Evolutionary conservation across 1,140 invertebrate species (phyloP).

Genomic region (Drosophila obscura): DNA sequence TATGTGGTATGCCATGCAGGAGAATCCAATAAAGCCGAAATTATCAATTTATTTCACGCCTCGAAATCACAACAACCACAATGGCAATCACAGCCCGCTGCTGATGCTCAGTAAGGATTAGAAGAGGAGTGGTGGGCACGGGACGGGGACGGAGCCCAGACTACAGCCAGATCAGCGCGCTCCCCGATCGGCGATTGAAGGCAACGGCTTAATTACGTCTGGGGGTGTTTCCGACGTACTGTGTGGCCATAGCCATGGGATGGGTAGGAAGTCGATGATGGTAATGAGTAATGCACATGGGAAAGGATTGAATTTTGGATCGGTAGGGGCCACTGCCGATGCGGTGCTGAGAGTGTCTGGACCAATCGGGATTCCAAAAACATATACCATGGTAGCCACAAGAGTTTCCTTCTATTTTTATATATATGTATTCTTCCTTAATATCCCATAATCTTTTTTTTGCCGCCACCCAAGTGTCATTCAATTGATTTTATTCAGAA

Average conservation of each 20-base stretch:
- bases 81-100: background rate
- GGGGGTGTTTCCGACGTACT: constrained; percentile 26
- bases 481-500: background rate
- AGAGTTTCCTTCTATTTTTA: too few species aligned
- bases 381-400: too few species aligned
- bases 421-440: too few species aligned
- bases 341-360: too few species aligned
- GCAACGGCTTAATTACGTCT: constrained; percentile 73
- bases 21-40: constrained; percentile 80
- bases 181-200: constrained; percentile 36
- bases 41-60: constrained; percentile 83
- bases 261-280: constrained; percentile 41
- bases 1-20: constrained; percentile 42
- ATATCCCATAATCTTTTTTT: too few species aligned
- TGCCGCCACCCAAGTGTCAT: too few species aligned
- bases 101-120: constrained; percentile 4
- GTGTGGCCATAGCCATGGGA: constrained; percentile 17
- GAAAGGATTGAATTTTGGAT: constrained; percentile 1
- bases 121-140: background rate
- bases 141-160: background rate
- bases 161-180: background rate
- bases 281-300: constrained; percentile 30
- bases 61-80: constrained; percentile 68
- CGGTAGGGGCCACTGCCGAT: too few species aligned
- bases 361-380: too few species aligned